A percentile compares a stretch with the other conserved stretches of the same genome.
phyloP scores from a whole-genome alignment of 2,888 invertebrate genomes.

The Lepeophtheirus nordmannii region DNA sequence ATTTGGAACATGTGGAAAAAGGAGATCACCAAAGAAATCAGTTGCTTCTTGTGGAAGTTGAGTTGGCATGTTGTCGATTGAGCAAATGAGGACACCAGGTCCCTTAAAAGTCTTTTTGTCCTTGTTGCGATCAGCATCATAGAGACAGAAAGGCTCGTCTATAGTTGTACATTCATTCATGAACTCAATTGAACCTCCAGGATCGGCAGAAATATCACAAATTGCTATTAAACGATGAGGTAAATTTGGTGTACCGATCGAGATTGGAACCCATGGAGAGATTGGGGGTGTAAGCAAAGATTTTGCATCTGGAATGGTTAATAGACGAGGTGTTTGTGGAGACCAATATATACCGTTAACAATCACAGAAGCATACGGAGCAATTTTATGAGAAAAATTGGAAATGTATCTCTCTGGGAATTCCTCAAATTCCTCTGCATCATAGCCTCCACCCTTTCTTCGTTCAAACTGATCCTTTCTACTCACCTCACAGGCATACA shows the following conservation, averaged over 20 bases:
- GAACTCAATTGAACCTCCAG: conserved; percentile 94
- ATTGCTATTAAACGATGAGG: conserved; percentile 79
- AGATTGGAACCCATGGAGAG: conserved; percentile 82
- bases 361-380: conserved; percentile 90
- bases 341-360: conserved; percentile 99
- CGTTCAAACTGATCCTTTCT: conserved; percentile 82
- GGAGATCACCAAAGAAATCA: conserved; percentile 86
- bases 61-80: conserved; percentile 99
- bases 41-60: conserved; percentile 93
- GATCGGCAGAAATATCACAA: conserved; percentile 97
- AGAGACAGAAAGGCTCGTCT: conserved; percentile 96
- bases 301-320: conserved; percentile 97
- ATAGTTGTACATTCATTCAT: conserved; percentile 99
- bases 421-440: conserved; percentile 74
- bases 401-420: conserved; percentile 87
- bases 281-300: conserved; percentile 69
- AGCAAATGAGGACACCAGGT: conserved; percentile 94
- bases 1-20: conserved; percentile 72
- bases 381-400: conserved; percentile 85
- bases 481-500: conserved; percentile 43
- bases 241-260: conserved; percentile 57
- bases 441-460: conserved; percentile 80
- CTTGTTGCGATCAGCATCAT: conserved; percentile 94
- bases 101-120: conserved; percentile 74
- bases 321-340: conserved; percentile 79